Percentiles rank a stretch among this genome's conserved stretches.
phyloP scores from a whole-genome alignment of 2,797 vertebrate genomes.

The Tokudaia muenninki region DNA sequence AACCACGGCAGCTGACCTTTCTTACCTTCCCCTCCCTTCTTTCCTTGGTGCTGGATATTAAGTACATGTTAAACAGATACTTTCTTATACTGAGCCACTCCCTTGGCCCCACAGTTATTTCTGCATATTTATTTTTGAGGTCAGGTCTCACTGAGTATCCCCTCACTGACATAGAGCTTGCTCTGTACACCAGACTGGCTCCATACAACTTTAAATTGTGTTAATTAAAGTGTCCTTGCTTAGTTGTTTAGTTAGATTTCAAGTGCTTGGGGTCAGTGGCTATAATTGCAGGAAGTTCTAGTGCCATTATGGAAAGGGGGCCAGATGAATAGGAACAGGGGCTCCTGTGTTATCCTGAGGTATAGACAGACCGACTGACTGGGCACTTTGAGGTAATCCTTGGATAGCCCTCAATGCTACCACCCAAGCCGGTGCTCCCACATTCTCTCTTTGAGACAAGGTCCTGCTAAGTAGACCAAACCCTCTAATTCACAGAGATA shows the following conservation, averaged over 20 bases:
- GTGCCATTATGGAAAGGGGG: slow-evolving; percentile 53
- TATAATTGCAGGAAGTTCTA: slow-evolving; percentile 40
- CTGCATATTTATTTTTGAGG: background rate
- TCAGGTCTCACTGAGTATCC: background rate
- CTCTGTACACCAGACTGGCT: background rate
- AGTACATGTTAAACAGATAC: background rate
- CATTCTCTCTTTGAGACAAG: background rate
- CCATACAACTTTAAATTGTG: background rate
- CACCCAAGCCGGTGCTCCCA: background rate
- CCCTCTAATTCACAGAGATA: background rate
- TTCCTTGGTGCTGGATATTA: background rate
- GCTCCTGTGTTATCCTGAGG: too few relatives aligned
- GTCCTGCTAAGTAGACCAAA: background rate
- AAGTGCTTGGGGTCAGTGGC: slow-evolving; percentile 9
- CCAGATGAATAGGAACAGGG: background rate
- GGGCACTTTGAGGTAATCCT: background rate
- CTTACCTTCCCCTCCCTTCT: too few relatives aligned
- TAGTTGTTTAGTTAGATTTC: background rate
- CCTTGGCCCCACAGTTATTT: background rate
- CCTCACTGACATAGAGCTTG: background rate
- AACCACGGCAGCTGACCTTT: background rate
- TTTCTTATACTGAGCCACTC: background rate
- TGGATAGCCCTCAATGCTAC: background rate
- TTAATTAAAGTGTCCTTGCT: background rate
- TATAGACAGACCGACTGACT: background rate